Evolutionary conservation across 2,113 vertebrate genomes (phyloP).

Genomic region (Rhodinocichla rosea): DNA sequence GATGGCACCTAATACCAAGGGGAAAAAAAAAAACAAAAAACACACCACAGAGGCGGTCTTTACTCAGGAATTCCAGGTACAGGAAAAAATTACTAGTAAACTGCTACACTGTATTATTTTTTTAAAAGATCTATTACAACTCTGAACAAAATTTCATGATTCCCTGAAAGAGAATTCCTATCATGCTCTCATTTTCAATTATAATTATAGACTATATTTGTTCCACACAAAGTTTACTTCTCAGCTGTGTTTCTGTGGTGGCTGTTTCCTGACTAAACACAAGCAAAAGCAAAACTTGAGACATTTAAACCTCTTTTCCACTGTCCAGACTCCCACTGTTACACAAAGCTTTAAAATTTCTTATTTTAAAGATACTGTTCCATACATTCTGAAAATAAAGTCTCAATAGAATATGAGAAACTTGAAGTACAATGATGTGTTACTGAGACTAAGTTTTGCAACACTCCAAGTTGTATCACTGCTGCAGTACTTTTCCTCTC

Average conservation of each 20-base stretch:
- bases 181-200: background rate
- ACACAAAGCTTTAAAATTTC: background rate
- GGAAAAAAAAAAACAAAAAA: rapidly evolving
- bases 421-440: background rate
- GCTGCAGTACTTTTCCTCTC: background rate
- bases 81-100: background rate
- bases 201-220: background rate
- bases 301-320: background rate
- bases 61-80: background rate
- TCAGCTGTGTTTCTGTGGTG: background rate
- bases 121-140: background rate
- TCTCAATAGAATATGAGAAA: background rate
- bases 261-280: background rate
- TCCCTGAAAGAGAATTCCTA: background rate
- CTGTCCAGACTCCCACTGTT: background rate
- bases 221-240: background rate
- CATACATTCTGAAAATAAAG: background rate
- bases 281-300: background rate
- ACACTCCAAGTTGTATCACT: background rate
- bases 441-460: background rate
- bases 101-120: background rate
- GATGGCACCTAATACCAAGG: background rate
- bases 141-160: background rate
- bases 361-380: background rate
- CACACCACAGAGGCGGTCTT: background rate